Conservation (phyloP, 2,888 invertebrate species). For the Leptinotarsa tumamoca region DNA sequence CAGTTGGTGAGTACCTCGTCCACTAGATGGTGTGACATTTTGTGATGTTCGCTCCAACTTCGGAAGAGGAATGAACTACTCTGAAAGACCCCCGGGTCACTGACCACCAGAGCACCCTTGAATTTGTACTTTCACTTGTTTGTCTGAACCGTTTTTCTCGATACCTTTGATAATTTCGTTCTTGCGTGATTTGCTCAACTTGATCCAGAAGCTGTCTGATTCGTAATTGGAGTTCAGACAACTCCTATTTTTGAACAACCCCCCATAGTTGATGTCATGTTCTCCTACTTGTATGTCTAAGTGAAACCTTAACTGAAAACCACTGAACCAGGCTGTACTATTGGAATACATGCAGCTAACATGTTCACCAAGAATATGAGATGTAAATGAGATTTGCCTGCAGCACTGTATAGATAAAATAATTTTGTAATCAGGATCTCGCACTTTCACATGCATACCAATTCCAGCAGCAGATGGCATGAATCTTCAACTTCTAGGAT, state of each 20-base stretch:
- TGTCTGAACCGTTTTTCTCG: too few species aligned
- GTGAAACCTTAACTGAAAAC: conserved; percentile 93
- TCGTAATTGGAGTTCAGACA: conserved; percentile 93
- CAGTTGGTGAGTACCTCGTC: too few species aligned
- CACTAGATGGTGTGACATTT: too few species aligned
- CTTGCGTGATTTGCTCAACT: conserved; percentile 99
- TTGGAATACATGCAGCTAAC: conserved; percentile 98
- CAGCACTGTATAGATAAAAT: conserved; percentile 95
- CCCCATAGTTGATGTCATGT: conserved; percentile 97
- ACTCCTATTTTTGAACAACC: conserved; percentile 96
- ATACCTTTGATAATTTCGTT: conserved; percentile 95
- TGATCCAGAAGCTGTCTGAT: conserved; percentile 96
- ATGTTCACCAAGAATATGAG: conserved; percentile 97
- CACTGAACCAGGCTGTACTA: conserved; percentile 97
- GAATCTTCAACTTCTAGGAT: conserved; percentile 94
- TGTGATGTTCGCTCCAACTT: too few species aligned
- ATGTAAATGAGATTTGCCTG: conserved; percentile 97
- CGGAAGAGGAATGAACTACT: too few species aligned
- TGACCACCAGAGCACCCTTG: too few species aligned
- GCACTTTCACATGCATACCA: conserved; percentile 97
- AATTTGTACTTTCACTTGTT: too few species aligned
- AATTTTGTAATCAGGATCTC: conserved; percentile 95
- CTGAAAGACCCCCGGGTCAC: too few species aligned
- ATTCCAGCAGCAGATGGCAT: conserved; percentile 96
- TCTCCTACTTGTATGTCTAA: conserved; percentile 99